Percentiles rank a stretch among this genome's conserved stretches.
phyloP scores from a whole-genome alignment of 64 coral and sea anemone genomes.

The Stylophora pistillata region DNA sequence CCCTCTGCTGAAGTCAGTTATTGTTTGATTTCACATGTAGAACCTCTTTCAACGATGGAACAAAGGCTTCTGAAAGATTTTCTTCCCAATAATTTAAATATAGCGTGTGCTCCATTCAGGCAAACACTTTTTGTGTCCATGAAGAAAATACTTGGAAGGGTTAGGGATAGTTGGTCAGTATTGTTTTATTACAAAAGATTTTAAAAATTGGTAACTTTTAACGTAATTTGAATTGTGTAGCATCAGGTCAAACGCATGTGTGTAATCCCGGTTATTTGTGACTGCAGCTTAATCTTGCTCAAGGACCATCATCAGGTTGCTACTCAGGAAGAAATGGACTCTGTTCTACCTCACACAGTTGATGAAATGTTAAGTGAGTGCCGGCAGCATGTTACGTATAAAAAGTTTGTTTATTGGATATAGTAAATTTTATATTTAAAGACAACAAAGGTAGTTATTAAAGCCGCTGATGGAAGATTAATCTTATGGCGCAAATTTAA shows the following conservation, averaged over 20 bases:
- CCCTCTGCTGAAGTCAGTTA: no score
- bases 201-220: neutral
- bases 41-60: neutral
- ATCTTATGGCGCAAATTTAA: no score
- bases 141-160: conserved; percentile 16
- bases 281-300: conserved; percentile 2
- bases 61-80: neutral
- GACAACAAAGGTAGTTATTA: no score
- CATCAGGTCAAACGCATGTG: neutral
- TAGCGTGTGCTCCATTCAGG: conserved; percentile 27
- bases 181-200: no score
- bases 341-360: neutral
- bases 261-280: neutral
- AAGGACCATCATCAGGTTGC: neutral
- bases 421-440: no score
- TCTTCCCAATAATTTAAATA: neutral
- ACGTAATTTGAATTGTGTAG: neutral
- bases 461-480: no score
- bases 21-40: neutral
- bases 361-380: conserved; percentile 8
- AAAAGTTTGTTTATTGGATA: neutral
- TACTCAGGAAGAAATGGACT: neutral
- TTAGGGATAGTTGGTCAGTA: conserved; percentile 1
- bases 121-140: conserved; percentile 27
- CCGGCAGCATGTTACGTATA: neutral